Base-by-base conservation (phyloP, 2,888 invertebrate genomes). In the Sarcophaga carnaria region DNA sequence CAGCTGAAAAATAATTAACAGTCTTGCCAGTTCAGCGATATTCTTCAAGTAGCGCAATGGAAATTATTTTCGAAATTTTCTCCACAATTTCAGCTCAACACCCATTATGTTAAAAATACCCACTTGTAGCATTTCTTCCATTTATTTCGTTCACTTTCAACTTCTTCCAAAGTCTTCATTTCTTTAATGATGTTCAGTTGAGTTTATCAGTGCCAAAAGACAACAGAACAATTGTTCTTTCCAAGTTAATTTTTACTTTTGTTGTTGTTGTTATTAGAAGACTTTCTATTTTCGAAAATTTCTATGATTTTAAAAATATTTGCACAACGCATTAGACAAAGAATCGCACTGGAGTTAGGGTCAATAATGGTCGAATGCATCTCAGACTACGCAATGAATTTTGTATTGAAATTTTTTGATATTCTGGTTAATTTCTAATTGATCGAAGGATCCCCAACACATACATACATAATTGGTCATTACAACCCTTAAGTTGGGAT, bases 281-380 rank as follows among this genome's bases (percentile, higher is more conserved):
- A 4, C 8, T 49, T 20, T n/a, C n/a, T 37, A 45, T 49, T 71
- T 25, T 20, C 4, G 3, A 60, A 14, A 45, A 20, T 22, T 27
- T 59, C 25, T 59, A 60, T 74, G 67, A 74, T 81, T 63, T 63
- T 69, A 77, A 72, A n/a, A 72, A 25, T 77, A 78, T 72, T 83
- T 82, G 49, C 64, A 60, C 11, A 62, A 72, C 71, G 77, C 82
- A 66, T 71, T 76, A 54, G 27, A 37, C 12, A 22, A 22, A 25
- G 10, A 80, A 72, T 22, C 2, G 4, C 3, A 37, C 8, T 1
- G 2, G 37, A 2, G 8, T 37, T 37, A 37, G 2, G 37, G 10
- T 37, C 10, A 37, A 10, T 2, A 37, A 37, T 37, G 37, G 37
- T 37, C 37, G 37, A 37, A 37, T 37, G 10, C 2, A 10, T 37